These are phyloP conservation scores for Hystrix brachyura DNA, from an alignment of 2,113 vertebrate species.

Conservation along the genomic window DNA sequence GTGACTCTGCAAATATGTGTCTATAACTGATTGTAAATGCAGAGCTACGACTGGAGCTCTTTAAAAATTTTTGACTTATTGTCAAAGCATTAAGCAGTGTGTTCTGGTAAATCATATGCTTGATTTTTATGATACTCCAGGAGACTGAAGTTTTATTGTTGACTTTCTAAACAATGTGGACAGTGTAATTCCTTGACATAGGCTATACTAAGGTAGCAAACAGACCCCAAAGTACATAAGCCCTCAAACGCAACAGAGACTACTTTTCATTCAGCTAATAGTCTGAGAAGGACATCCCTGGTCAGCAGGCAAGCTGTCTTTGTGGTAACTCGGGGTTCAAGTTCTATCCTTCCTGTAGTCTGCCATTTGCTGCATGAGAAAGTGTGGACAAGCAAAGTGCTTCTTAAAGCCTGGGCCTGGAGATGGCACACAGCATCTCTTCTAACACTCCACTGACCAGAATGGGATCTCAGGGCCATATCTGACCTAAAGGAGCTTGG, in stretches of 20 bases:
- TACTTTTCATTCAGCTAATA: background rate
- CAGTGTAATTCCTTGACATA: background rate
- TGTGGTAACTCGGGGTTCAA: background rate
- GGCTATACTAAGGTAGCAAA: background rate
- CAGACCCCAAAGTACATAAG: background rate
- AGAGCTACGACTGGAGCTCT: slow-evolving; percentile 63
- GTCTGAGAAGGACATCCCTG: background rate
- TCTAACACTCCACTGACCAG: background rate
- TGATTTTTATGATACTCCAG: slow-evolving; percentile 62
- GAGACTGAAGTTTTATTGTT: slow-evolving; percentile 36
- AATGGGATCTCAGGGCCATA: background rate
- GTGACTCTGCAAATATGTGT: slow-evolving; percentile 73
- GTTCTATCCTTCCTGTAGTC: background rate
- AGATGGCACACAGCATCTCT: background rate
- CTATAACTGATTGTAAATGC: slow-evolving; percentile 56
- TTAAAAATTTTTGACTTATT: slow-evolving; percentile 66
- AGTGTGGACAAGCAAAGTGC: background rate
- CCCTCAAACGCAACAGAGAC: background rate
- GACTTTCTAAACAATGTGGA: slow-evolving; percentile 57
- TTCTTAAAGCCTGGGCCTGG: background rate
- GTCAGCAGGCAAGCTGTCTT: background rate
- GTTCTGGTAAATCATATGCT: slow-evolving; percentile 68
- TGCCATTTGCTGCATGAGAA: background rate
- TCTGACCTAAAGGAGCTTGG: background rate
- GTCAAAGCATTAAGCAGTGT: slow-evolving; percentile 62